These are phyloP conservation scores for Craseonycteris thonglongyai DNA, from an alignment of 2,113 vertebrate species.

Conservation along the genomic window DNA sequence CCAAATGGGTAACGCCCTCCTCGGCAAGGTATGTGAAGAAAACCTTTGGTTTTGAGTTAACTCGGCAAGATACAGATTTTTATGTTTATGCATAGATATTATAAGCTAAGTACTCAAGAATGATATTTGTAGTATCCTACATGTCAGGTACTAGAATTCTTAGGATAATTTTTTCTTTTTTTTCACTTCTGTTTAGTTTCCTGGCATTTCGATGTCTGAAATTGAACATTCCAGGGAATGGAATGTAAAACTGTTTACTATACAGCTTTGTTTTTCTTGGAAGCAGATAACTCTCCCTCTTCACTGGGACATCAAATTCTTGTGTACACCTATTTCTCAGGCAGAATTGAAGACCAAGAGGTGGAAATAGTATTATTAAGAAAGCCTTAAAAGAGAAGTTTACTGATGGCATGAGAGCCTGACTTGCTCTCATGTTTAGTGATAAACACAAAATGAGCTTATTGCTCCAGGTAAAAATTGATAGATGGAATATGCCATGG, in stretches of 20 bases:
- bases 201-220: background rate
- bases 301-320: background rate
- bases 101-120: background rate
- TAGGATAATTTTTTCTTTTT: background rate
- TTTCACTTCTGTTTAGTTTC: background rate
- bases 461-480: conserved; percentile 84
- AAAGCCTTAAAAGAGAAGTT: conserved; percentile 57
- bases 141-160: background rate
- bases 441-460: conserved; percentile 80
- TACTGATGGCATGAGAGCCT: conserved; percentile 70
- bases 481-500: conserved; percentile 85
- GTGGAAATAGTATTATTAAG: background rate
- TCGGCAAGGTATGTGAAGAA: background rate
- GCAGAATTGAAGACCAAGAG: background rate
- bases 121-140: background rate
- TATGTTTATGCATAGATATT: background rate
- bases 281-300: background rate
- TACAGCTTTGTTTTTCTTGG: background rate
- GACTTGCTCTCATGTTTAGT: conserved; percentile 61
- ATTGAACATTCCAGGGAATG: background rate
- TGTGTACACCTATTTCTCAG: background rate
- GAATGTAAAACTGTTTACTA: background rate
- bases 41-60: background rate
- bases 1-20: background rate
- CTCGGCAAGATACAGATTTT: background rate